phyloP scores from a whole-genome alignment of 1,140 invertebrate species.

The Leptoteleia sp. region DNA sequence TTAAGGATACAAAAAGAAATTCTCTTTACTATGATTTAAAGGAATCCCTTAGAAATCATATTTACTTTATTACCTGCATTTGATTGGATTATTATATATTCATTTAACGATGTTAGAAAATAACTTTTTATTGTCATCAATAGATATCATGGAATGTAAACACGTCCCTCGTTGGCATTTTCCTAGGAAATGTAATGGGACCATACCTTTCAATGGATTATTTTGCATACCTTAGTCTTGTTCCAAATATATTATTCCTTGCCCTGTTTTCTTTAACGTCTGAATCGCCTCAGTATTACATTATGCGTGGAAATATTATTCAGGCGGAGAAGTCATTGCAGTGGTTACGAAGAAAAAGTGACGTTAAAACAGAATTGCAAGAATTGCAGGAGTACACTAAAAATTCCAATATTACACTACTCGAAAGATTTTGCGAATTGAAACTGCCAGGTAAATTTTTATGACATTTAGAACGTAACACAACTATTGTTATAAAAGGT shows the following conservation, averaged over 20 bases:
- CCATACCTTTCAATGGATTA: conserved; percentile 74
- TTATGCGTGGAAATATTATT: conserved; percentile 67
- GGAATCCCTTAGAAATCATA: too few relatives aligned
- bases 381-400: conserved; percentile 75
- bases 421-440: conserved; percentile 70
- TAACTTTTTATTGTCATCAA: background rate
- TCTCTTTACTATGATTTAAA: conserved; percentile 6
- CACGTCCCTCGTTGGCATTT: conserved; percentile 77
- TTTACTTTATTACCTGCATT: too few relatives aligned
- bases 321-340: conserved; percentile 76
- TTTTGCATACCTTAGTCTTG: conserved; percentile 74
- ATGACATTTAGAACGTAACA: too few relatives aligned
- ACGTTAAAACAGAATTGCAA: conserved; percentile 74
- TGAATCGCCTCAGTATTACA: conserved; percentile 81
- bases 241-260: conserved; percentile 78
- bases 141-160: conserved; percentile 83
- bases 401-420: conserved; percentile 59
- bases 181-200: conserved; percentile 77
- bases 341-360: conserved; percentile 72
- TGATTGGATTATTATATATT: too few relatives aligned
- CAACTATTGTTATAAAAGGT: too few relatives aligned
- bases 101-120: too few relatives aligned
- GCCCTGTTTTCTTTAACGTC: conserved; percentile 80
- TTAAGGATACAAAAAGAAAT: too few relatives aligned
- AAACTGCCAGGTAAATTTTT: conserved; percentile 65